Percentiles rank a stretch among this genome's conserved stretches.
Evolutionary conservation across 2,113 vertebrate genomes (phyloP).

Genomic region (Cyanoderma ruficeps): DNA sequence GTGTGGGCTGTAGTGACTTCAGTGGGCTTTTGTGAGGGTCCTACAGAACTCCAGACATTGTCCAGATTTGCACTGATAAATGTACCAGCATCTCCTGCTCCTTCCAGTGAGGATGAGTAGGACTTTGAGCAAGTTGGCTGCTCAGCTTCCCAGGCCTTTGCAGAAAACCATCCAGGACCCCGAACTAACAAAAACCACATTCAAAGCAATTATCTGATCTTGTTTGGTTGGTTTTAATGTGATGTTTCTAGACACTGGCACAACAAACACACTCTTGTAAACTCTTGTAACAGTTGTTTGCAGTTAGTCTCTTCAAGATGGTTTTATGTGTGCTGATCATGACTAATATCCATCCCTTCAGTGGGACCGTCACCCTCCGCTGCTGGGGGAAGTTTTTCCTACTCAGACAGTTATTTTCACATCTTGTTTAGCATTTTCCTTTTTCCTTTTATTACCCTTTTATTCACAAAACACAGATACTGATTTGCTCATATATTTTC

Average conservation of each 20-base stretch:
- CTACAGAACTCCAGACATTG: neutral
- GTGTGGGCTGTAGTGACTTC: neutral
- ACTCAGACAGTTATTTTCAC: neutral
- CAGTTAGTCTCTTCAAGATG: constrained; percentile 8
- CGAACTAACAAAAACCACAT: constrained; percentile 13
- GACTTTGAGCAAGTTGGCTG: neutral
- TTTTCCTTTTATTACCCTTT: neutral
- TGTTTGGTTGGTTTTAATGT: constrained; percentile 17
- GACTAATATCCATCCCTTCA: neutral
- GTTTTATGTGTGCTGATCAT: neutral
- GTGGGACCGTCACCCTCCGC: neutral
- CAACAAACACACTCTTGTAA: constrained; percentile 18
- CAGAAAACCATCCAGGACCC: neutral
- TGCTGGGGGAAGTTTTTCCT: neutral
- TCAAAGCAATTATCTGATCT: constrained; percentile 13
- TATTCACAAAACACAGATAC: neutral
- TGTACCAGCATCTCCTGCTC: neutral
- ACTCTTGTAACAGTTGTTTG: constrained; percentile 33
- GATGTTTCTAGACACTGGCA: constrained; percentile 15
- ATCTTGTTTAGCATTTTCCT: constrained; percentile 7
- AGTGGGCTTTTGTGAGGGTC: neutral
- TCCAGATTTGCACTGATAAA: neutral
- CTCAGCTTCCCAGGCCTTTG: neutral
- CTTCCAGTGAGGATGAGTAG: neutral
- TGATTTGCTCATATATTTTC: neutral